Conservation (phyloP, 2,113 vertebrate species). For the Mesocricetus auratus region DNA sequence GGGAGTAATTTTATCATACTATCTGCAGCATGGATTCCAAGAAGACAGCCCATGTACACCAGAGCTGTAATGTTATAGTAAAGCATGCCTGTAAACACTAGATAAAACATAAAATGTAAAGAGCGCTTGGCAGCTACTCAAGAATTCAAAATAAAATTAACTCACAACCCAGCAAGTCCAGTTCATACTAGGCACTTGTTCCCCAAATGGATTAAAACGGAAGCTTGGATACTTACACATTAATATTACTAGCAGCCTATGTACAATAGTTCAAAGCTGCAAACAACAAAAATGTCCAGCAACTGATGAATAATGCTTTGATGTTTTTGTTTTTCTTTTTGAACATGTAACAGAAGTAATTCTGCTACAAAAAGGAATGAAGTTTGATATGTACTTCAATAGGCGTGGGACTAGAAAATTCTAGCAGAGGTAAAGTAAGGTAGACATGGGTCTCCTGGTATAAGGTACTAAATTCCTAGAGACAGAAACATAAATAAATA, state of each 20-base stretch:
- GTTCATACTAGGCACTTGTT: neutral
- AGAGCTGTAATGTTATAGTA: neutral
- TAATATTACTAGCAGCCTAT: neutral
- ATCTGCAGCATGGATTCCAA: neutral
- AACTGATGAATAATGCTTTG: neutral
- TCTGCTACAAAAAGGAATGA: neutral
- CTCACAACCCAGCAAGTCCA: neutral
- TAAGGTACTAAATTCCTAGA: neutral
- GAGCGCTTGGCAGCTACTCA: neutral
- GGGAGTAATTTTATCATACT: neutral
- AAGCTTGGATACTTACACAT: neutral
- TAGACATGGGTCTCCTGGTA: neutral
- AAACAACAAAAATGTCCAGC: neutral
- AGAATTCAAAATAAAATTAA: neutral
- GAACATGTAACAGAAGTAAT: neutral
- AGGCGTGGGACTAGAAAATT: neutral
- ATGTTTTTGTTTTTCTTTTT: neutral
- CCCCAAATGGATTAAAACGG: neutral
- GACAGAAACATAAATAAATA: too few species aligned
- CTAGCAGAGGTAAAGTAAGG: neutral
- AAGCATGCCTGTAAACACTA: neutral
- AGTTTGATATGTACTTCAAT: neutral
- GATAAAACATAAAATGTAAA: neutral
- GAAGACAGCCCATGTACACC: neutral
- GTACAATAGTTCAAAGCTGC: neutral